Percentiles rank a stretch among this genome's conserved stretches.
phyloP scores from a whole-genome alignment of 2,888 invertebrate species.

The Drosophila fulvimacula region DNA sequence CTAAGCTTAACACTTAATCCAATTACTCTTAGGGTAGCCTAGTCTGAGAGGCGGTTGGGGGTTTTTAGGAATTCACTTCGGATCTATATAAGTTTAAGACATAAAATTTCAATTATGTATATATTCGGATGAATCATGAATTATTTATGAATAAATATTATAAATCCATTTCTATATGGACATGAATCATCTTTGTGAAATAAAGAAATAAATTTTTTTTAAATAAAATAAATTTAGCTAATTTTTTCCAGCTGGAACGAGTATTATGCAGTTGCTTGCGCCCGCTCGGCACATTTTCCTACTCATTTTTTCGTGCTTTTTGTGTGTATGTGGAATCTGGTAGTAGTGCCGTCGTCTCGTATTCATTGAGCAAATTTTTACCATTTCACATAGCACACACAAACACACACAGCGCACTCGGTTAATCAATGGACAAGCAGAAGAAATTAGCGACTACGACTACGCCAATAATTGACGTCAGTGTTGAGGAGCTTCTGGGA shows the following conservation, averaged over 20 bases:
- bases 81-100: too few relatives aligned
- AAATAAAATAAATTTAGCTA: background rate
- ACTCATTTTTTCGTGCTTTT: background rate
- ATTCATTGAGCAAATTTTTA: slow-evolving; percentile 67
- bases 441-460: slow-evolving; percentile 64
- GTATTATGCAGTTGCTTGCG: background rate
- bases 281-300: background rate
- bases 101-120: background rate
- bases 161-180: too few relatives aligned
- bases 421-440: slow-evolving; percentile 62
- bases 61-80: too few relatives aligned
- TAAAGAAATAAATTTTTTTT: too few relatives aligned
- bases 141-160: background rate
- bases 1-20: background rate
- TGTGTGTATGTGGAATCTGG: slow-evolving; percentile 6
- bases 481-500: slow-evolving; percentile 48
- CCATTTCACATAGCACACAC: slow-evolving; percentile 38
- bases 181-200: too few relatives aligned
- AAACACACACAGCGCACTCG: slow-evolving; percentile 15
- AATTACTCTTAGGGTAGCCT: background rate
- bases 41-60: background rate
- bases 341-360: slow-evolving; percentile 27
- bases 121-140: background rate
- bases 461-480: slow-evolving; percentile 71
- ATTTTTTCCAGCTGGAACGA: background rate